Percentiles rank a stretch among this genome's conserved stretches.
These are phyloP conservation scores for Acheta domesticus DNA, from an alignment of 2,888 invertebrate species.

Conservation along the genomic window DNA sequence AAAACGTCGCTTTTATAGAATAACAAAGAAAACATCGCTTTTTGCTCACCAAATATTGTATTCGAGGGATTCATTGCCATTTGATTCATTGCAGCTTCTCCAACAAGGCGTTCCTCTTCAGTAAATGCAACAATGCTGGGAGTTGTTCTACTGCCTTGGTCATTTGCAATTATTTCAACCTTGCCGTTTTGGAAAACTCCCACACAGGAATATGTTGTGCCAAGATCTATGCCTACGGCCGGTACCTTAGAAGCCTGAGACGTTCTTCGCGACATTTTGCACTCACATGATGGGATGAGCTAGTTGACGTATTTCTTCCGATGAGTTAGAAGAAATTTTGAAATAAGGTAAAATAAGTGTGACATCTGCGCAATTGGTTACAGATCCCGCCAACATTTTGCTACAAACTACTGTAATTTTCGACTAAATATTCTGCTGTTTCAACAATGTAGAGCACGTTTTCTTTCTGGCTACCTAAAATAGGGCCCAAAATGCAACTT, in stretches of 20 bases:
- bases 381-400: too few species aligned
- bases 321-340: too few species aligned
- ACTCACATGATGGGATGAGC: too few species aligned
- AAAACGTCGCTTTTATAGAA: too few species aligned
- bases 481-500: too few species aligned
- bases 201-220: constrained; percentile 82
- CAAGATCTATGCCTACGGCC: constrained; percentile 78
- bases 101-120: constrained; percentile 65
- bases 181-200: constrained; percentile 78
- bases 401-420: too few species aligned
- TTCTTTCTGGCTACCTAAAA: too few species aligned
- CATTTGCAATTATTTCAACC: constrained; percentile 79
- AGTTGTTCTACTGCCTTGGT: constrained; percentile 76
- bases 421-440: not conserved
- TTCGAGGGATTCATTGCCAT: constrained; percentile 77
- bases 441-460: not conserved
- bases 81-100: constrained; percentile 65
- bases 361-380: too few species aligned
- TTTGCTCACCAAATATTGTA: constrained; percentile 62
- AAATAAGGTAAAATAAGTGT: too few species aligned
- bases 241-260: constrained; percentile 37
- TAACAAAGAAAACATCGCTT: too few species aligned
- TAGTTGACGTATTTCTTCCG: too few species aligned
- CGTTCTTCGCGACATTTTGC: too few species aligned
- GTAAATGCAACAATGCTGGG: constrained; percentile 73